Evolutionary conservation across 2,888 invertebrate species (phyloP).

Genomic region (Drosophila nr. fundita): DNA sequence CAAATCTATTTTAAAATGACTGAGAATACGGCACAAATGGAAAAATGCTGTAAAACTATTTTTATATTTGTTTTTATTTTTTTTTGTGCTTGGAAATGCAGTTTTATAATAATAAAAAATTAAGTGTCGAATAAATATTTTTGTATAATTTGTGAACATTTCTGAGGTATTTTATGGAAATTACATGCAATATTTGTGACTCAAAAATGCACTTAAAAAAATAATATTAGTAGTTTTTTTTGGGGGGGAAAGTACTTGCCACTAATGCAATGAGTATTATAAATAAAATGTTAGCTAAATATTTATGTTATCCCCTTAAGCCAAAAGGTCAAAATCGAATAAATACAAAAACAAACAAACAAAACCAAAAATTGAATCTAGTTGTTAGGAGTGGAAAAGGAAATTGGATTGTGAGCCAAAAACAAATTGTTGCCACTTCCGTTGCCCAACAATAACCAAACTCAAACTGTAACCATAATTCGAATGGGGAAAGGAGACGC

Average conservation of each 20-base stretch:
- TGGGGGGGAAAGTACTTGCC: neutral
- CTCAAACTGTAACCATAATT: neutral
- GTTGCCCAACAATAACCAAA: constrained; percentile 6
- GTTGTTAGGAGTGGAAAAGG: neutral
- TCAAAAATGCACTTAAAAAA: neutral
- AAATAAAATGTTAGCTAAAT: neutral
- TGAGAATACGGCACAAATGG: constrained; percentile 15
- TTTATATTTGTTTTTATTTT: neutral
- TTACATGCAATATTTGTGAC: too few species aligned
- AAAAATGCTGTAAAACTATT: constrained; percentile 12
- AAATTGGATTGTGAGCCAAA: constrained; percentile 7
- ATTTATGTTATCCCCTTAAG: neutral
- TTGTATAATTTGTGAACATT: neutral
- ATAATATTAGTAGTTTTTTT: neutral
- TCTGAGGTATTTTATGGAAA: too few species aligned
- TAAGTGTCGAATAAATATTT: neutral
- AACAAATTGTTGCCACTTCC: constrained; percentile 25
- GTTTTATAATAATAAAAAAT: neutral
- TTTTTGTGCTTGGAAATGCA: neutral
- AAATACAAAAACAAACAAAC: neutral
- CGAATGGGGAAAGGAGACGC: neutral
- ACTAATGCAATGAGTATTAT: neutral
- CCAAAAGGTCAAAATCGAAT: neutral
- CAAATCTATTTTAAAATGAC: constrained; percentile 36
- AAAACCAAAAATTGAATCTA: neutral